Base-by-base conservation (phyloP, 2,113 vertebrate genomes). In the Aythya baeri region DNA sequence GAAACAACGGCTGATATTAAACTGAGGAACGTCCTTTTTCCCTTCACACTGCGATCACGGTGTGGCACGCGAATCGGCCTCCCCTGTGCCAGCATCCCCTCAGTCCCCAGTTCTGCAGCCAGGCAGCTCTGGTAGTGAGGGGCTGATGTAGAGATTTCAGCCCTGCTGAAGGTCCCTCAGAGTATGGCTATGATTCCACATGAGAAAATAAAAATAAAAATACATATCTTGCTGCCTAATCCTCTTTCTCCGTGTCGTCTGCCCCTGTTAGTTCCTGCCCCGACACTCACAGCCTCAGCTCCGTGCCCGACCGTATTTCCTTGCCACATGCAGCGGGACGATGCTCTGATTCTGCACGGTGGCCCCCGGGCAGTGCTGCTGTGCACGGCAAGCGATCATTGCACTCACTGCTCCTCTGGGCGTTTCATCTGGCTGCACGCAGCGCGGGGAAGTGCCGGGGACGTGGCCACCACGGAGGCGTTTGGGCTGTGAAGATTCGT, bases 401-500 rank as follows among this genome's bases (percentile, higher is more conserved):
- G 6, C 75, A 13, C 22, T 26, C 29, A 36, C 76, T 26, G 9
- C 83, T 44, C 63, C 10, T 34, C 66, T 1, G 16, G 31, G 68
- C 46, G 72, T 36, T 6, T 71, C 43, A n/a, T 50, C 57, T 36
- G 6, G 2, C 55, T 62, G 58, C 67, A 13, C 4, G 0, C 52
- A 34, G 78, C 1, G 0, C 9, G 12, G 27, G 57, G 68, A 73
- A 9, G 17, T 32, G 38, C 54, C 1, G 0, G 25, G 11, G 52
- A 8, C 0, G 1, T 4, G 63, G 44, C 58, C 72, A 38, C 58
- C 55, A 25, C 26, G 5, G 59, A 70, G 44, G 13, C 0, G 0
- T 41, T 41, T 41, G 38, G 38, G 38, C 38, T 41, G 38, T 41
- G 4, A 41, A 12, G 11, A 41, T 44, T 8, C 6, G 17, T 14